These are phyloP conservation scores for Hypsopygia costalis DNA, from an alignment of 2,888 invertebrate genomes.

Conservation along the genomic window DNA sequence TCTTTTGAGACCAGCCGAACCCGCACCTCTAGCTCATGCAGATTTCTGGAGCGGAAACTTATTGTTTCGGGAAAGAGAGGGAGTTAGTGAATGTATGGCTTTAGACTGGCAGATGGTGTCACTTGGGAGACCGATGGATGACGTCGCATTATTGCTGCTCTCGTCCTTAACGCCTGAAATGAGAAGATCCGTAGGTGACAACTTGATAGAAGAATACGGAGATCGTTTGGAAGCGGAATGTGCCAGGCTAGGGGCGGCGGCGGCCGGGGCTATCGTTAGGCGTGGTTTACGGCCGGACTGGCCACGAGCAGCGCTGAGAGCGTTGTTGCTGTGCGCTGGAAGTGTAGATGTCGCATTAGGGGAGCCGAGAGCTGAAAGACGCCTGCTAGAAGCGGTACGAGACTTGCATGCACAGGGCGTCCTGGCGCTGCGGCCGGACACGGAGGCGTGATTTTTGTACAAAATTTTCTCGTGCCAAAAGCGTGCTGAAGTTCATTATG, in stretches of 20 bases:
- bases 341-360: constrained; percentile 90
- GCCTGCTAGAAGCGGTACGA: constrained; percentile 86
- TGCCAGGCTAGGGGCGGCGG: constrained; percentile 81
- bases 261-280: constrained; percentile 71
- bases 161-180: constrained; percentile 87
- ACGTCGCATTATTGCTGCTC: constrained; percentile 85
- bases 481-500: constrained; percentile 21
- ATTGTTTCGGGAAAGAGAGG: constrained; percentile 80
- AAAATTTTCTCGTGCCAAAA: constrained; percentile 46
- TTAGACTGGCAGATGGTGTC: constrained; percentile 94
- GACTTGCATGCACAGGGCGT: constrained; percentile 87
- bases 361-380: constrained; percentile 86
- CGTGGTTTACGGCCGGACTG: constrained; percentile 79
- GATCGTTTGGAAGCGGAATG: constrained; percentile 82
- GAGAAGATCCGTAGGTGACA: constrained; percentile 82
- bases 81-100: constrained; percentile 83
- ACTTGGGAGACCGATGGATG: constrained; percentile 88
- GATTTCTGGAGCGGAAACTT: constrained; percentile 93
- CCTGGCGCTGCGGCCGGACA: constrained; percentile 74
- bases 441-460: constrained; percentile 43
- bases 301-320: constrained; percentile 86
- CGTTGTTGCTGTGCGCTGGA: constrained; percentile 88
- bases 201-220: constrained; percentile 86
- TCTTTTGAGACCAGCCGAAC: constrained; percentile 85
- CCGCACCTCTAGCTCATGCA: constrained; percentile 89